Conservation (phyloP, 2,113 vertebrate genomes). For the Eonycteris spelaea region DNA sequence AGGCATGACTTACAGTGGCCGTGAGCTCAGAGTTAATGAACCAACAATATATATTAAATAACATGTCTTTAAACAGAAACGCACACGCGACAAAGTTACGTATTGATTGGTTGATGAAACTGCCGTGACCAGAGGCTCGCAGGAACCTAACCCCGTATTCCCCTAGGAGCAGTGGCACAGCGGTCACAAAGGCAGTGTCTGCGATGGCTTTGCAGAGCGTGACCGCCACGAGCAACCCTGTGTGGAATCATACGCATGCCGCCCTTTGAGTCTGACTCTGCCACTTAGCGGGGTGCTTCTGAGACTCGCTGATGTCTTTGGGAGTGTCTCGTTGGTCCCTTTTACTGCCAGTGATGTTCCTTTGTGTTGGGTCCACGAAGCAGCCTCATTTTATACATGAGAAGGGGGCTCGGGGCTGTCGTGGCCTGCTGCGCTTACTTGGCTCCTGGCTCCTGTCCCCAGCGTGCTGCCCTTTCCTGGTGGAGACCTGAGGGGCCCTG, state of each 20-base stretch:
- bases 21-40: not conserved
- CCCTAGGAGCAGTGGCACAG: accelerated
- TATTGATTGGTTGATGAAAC: not conserved
- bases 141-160: not conserved
- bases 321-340: too few relatives aligned
- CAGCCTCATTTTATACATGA: not conserved
- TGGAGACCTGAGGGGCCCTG: not conserved
- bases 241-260: not conserved
- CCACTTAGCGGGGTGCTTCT: not conserved
- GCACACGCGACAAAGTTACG: not conserved
- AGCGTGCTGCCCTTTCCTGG: not conserved
- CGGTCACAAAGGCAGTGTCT: not conserved
- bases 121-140: not conserved
- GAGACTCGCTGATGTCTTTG: accelerated
- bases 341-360: not conserved
- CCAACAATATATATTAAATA: not conserved
- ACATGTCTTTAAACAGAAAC: not conserved
- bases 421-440: not conserved
- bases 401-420: not conserved
- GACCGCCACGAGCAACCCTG: accelerated
- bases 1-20: not conserved
- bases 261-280: not conserved
- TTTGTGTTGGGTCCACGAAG: accelerated
- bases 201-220: not conserved
- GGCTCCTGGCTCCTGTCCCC: not conserved